A percentile compares a stretch with the other conserved stretches of the same genome.
Evolutionary conservation across 2,888 invertebrate species (phyloP).

Genomic region (Ctenicera cuprea): DNA sequence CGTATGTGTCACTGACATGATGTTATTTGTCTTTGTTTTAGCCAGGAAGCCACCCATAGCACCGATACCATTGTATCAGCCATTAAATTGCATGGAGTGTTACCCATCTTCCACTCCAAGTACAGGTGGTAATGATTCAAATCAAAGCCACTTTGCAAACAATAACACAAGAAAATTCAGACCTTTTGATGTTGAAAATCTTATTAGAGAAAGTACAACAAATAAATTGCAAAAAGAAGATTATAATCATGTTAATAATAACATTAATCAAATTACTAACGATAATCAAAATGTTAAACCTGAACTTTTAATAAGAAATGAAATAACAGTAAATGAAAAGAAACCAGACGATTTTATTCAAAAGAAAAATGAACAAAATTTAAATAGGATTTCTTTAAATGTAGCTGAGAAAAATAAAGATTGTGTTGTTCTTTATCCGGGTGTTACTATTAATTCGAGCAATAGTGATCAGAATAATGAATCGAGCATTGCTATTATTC

Average conservation of each 20-base stretch:
- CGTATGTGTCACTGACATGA: constrained; percentile 22
- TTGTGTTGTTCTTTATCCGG: constrained; percentile 40
- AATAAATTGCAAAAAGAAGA: constrained; percentile 20
- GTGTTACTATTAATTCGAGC: constrained; percentile 40
- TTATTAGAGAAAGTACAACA: constrained; percentile 32
- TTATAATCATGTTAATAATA: not conserved
- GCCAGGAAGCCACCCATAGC: constrained; percentile 79
- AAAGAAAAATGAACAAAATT: not conserved
- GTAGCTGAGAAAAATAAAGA: constrained; percentile 9
- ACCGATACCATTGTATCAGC: constrained; percentile 63
- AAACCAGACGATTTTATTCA: not conserved
- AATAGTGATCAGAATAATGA: constrained; percentile 35
- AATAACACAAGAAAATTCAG: constrained; percentile 53
- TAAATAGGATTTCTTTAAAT: not conserved
- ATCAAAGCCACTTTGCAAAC: constrained; percentile 58
- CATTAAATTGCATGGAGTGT: constrained; percentile 43
- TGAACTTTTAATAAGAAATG: constrained; percentile 10
- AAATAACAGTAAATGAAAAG: not conserved
- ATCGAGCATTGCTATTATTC: constrained; percentile 12
- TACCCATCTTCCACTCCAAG: constrained; percentile 47
- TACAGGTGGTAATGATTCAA: constrained; percentile 38
- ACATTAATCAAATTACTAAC: constrained; percentile 18
- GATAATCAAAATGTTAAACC: constrained; percentile 28
- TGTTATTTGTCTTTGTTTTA: constrained; percentile 73
- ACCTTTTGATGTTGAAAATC: constrained; percentile 45